Conservation (phyloP, 2,888 invertebrate genomes). For the Agriopis leucophaearia region DNA sequence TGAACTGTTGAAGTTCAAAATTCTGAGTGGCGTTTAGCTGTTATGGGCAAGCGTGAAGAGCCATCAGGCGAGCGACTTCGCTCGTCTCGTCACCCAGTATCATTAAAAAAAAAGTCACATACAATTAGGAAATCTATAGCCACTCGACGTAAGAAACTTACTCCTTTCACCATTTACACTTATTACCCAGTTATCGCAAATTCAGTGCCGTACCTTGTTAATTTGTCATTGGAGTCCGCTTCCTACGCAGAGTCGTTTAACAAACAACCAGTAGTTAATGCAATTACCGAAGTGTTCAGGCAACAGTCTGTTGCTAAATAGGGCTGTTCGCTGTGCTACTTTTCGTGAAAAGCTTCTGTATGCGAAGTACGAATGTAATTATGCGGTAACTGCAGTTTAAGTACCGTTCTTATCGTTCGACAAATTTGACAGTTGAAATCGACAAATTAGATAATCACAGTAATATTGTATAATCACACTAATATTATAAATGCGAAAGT, state of each 20-base stretch:
- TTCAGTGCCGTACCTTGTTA: constrained; percentile 19
- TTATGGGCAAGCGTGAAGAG: too few species aligned
- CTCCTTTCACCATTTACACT: not conserved
- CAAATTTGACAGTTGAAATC: too few species aligned
- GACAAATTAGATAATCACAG: too few species aligned
- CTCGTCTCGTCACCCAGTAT: too few species aligned
- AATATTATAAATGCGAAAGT: too few species aligned
- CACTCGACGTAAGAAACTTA: not conserved
- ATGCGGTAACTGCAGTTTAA: not conserved
- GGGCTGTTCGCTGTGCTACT: constrained; percentile 5
- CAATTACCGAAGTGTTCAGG: constrained; percentile 42
- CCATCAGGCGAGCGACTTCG: too few species aligned
- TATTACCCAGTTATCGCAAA: constrained; percentile 11
- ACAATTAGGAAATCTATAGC: too few species aligned
- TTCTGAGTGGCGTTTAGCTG: too few species aligned
- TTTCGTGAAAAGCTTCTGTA: not conserved
- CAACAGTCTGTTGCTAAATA: constrained; percentile 8
- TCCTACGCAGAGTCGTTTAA: constrained; percentile 29
- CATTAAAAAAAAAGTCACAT: too few species aligned
- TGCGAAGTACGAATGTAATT: not conserved
- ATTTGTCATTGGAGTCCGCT: constrained; percentile 31
- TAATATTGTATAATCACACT: too few species aligned
- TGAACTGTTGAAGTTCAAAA: too few species aligned
- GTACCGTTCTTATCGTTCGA: too few species aligned
- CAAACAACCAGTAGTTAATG: constrained; percentile 35